Base-by-base conservation (phyloP, 2,888 invertebrate species). In the Napeogenes sylphis region DNA sequence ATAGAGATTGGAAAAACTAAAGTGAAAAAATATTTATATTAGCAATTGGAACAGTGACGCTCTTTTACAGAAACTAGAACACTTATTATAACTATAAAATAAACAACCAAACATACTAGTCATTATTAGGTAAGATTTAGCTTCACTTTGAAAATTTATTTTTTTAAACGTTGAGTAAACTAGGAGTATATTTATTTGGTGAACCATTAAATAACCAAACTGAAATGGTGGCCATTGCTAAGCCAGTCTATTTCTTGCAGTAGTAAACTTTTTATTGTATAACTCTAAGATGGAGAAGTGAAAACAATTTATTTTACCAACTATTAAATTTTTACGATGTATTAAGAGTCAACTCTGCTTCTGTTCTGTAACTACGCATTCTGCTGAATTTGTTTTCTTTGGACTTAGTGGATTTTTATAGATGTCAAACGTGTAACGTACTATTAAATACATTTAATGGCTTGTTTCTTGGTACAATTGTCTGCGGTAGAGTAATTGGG, bases 291-390 rank as follows among this genome's bases (percentile, higher is more conserved):
- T 82, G 81, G 80, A 82, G 82, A 79, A 73, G 78, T 76, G 82
- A 79, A 87, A 83, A 79, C 83, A 87, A 88, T 89, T 88, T 88
- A 87, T 88, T 88, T 85, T 85, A 81, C 72, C 71, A 78, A 78
- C 82, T 76, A 79, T 89, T 83, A 87, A 86, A 78, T 54, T 73
- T 89, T 89, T 83, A 90, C 83, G 85, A 78, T 80, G 76, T 75
- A 85, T 88, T 87, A 87, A 90, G 88, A 81, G 84, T 80, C 81
- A 79, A 77, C 77, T 76, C 76, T 80, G 82, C 81, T 83, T 78
- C 76, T 75, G 75, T 77, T 74, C 65, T 69, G 72, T 73, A 68
- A 72, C 73, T 73, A 68, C 71, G 69, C 68, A 73, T 68, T 59
- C 56, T 56, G 63, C 61, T 61, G 64, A 57, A 65, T 71, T 64